phyloP scores from a whole-genome alignment of 2,113 vertebrate species.

The Tonatia bakeri region DNA sequence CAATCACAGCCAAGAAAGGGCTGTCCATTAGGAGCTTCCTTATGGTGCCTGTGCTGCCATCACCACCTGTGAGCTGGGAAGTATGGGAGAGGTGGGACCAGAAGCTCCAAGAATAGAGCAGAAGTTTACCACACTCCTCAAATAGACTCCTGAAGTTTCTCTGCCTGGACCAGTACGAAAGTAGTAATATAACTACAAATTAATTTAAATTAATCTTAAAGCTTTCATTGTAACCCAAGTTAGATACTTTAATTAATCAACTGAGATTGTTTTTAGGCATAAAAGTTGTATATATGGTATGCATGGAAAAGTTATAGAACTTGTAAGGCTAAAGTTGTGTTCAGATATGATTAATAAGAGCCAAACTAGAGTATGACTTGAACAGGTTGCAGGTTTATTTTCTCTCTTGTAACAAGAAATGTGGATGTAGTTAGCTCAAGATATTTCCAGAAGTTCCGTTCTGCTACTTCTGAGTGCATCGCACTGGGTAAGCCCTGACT shows the following conservation, averaged over 20 bases:
- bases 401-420: neutral
- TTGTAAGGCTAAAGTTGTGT: neutral
- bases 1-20: neutral
- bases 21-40: neutral
- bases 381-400: neutral
- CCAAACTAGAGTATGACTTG: neutral
- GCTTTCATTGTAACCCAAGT: neutral
- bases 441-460: neutral
- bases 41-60: neutral
- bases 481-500: neutral
- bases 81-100: neutral
- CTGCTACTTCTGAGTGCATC: neutral
- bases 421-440: neutral
- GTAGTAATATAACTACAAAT: neutral
- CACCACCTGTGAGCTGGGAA: neutral
- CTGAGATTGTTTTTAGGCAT: neutral
- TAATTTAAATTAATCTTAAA: neutral
- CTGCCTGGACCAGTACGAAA: too few species aligned
- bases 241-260: neutral
- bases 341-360: neutral
- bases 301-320: neutral
- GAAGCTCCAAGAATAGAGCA: neutral
- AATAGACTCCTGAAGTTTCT: neutral
- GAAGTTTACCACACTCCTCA: too few species aligned
- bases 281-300: neutral